These are phyloP conservation scores for Nannobrachium achirus DNA, from an alignment of 2,113 vertebrate species.

Conservation along the genomic window DNA sequence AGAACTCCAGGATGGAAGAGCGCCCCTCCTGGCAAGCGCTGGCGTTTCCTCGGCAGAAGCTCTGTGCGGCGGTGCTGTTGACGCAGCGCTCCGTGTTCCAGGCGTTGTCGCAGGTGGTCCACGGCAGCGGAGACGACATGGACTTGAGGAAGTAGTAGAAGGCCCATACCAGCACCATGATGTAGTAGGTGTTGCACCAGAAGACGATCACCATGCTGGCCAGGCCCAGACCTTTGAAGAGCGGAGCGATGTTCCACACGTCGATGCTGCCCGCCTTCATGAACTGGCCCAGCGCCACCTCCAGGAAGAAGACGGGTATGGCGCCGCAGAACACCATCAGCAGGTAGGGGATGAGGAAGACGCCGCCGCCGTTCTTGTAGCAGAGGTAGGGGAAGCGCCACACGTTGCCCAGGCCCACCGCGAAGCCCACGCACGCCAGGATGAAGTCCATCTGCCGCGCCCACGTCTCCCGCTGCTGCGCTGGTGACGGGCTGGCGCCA, in stretches of 20 bases:
- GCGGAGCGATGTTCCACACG: conserved; percentile 85
- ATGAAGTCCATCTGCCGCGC: not conserved
- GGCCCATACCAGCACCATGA: conserved; percentile 86
- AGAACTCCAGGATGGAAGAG: conserved; percentile 83
- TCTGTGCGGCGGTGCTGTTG: conserved; percentile 40
- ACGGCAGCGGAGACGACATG: conserved; percentile 78
- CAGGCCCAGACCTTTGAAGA: conserved; percentile 86
- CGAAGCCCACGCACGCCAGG: not conserved
- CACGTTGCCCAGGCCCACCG: conserved; percentile 1
- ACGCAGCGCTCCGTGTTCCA: conserved; percentile 83
- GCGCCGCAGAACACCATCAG: conserved; percentile 82
- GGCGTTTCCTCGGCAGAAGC: conserved; percentile 73
- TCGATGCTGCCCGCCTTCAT: conserved; percentile 88
- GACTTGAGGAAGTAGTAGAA: conserved; percentile 86
- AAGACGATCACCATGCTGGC: conserved; percentile 87
- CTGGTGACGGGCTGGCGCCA: not conserved
- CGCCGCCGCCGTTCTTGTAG: conserved; percentile 56
- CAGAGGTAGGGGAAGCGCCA: conserved; percentile 10
- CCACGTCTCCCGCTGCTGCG: not conserved
- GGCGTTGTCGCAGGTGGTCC: conserved; percentile 81
- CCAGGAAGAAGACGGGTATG: conserved; percentile 87
- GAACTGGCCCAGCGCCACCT: conserved; percentile 85
- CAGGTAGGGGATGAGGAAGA: conserved; percentile 86
- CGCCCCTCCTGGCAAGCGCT: conserved; percentile 70
- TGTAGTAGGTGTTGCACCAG: conserved; percentile 88